Percentiles rank a stretch among this genome's conserved stretches.
Conservation (phyloP, 2,113 vertebrate species). For the Glaucomys volans region DNA sequence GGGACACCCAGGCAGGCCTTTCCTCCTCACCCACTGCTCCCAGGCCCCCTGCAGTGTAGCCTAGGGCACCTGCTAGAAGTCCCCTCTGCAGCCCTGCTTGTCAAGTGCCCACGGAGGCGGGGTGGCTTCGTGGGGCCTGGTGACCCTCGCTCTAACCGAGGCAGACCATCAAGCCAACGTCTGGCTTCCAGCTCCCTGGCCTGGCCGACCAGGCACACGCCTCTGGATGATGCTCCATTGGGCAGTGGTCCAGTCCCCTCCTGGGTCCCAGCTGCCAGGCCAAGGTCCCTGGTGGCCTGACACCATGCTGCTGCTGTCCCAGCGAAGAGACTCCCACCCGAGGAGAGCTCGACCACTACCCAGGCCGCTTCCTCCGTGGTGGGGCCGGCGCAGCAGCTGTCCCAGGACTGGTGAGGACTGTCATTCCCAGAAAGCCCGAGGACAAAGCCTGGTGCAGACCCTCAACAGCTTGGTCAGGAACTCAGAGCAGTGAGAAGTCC, state of each 20-base stretch:
- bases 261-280: not conserved
- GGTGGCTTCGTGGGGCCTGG: not conserved
- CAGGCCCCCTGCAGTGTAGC: not conserved
- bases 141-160: accelerated
- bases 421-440: not conserved
- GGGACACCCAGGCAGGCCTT: not conserved
- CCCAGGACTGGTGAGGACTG: too few species aligned
- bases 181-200: not conserved
- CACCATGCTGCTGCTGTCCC: too few species aligned
- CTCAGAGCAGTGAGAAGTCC: accelerated
- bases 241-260: too few species aligned
- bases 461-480: accelerated
- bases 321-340: not conserved
- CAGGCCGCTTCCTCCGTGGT: not conserved
- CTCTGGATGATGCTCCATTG: not conserved
- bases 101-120: not conserved
- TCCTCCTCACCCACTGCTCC: not conserved
- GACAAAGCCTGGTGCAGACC: accelerated
- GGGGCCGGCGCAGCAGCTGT: not conserved
- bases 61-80: not conserved
- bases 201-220: too few species aligned
- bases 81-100: not conserved
- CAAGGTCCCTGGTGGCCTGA: not conserved
- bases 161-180: too few species aligned
- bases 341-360: too few species aligned